phyloP scores from a whole-genome alignment of 2,797 vertebrate genomes.

The Takifugu ocellatus region DNA sequence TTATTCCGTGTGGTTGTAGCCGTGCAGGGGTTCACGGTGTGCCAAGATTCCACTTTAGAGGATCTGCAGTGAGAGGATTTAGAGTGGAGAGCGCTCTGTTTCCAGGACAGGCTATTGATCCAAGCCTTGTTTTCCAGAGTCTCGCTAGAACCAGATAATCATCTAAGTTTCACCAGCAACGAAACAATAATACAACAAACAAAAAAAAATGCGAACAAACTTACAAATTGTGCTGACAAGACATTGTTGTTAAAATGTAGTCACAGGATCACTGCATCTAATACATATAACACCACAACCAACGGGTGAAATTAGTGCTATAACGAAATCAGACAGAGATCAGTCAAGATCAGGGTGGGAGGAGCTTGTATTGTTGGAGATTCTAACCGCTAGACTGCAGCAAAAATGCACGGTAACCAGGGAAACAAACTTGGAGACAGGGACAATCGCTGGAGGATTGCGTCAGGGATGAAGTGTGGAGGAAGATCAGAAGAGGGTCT shows the following conservation, averaged over 20 bases:
- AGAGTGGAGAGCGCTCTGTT: slow-evolving; percentile 2
- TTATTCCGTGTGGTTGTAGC: slow-evolving; percentile 36
- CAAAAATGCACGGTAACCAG: slow-evolving; percentile 34
- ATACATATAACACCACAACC: slow-evolving; percentile 9
- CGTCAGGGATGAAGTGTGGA: slow-evolving; percentile 26
- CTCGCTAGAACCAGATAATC: slow-evolving; percentile 7
- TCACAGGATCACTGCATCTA: slow-evolving; percentile 19
- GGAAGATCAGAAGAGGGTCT: slow-evolving; percentile 14
- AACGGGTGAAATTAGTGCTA: slow-evolving; percentile 13
- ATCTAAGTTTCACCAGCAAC: slow-evolving; percentile 3
- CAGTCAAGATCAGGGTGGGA: slow-evolving; percentile 33
- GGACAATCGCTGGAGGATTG: slow-evolving; percentile 31
- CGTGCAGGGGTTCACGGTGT: slow-evolving; percentile 11
- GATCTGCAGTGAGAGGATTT: slow-evolving; percentile 23
- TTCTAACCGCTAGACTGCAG: slow-evolving; percentile 42
- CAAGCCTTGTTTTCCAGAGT: slow-evolving; percentile 31
- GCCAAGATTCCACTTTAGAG: slow-evolving; percentile 38
- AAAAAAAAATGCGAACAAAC: slow-evolving; percentile 5
- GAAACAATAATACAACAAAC: slow-evolving; percentile 13
- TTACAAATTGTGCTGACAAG: not conserved
- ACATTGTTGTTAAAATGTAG: slow-evolving; percentile 32
- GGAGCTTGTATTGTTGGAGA: slow-evolving; percentile 19
- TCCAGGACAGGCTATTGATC: slow-evolving; percentile 31
- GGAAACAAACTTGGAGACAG: slow-evolving; percentile 22
- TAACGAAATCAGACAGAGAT: slow-evolving; percentile 28